Evolutionary conservation across 2,113 vertebrate genomes (phyloP), one percentile per base, ranked within the genome.

Genomic region (Nesoenas mayeri): DNA sequence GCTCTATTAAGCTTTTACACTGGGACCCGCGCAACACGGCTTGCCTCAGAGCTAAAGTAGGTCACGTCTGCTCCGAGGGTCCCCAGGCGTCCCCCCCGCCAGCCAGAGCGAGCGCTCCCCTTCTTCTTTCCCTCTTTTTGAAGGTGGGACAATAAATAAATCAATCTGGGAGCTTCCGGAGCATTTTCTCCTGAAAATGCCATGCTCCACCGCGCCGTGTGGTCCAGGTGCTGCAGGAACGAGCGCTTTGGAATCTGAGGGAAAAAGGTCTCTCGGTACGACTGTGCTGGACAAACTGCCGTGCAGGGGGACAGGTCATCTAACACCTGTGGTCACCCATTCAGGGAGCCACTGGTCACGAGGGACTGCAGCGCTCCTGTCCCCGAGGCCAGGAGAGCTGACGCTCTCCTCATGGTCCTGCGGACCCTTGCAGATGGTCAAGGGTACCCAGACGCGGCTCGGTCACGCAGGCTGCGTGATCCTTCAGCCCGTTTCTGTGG

Each of bases 1-100:
- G 56, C 66, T 89, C 95, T 86, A 71, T 82, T 60, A 91, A 93
- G 96, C 88, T 93, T 85, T 89, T 88, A 85, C 79, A 4, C 66
- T 3, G 84, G 78, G 85, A 26, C 53, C 21, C 0, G 2, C 3
- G 6, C n/a, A 48, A 14, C 38, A 2, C 1, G 3, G 22, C 82
- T 90, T 0, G 32, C 73, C 83, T 91, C 2, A 4, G 12, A 74
- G 82, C 69, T 83, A 80, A 97, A 97, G 95, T 97, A 96, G 96
- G 96, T 97, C 96, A 97, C 1, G 57, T 50, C 92, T 91, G 93
- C 66, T 57, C 29, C 2, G 1, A 62, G 87, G 62, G 88, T 90
- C 88, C 89, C 94, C 0, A 2, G 10, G 70, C 1, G 1, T 25
- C 40, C 48, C 85, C 71, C 34, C 38, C 47, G 42, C 8, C 0